phyloP scores from a whole-genome alignment of 2,888 invertebrate genomes.

The Sarcophaga variegata region DNA sequence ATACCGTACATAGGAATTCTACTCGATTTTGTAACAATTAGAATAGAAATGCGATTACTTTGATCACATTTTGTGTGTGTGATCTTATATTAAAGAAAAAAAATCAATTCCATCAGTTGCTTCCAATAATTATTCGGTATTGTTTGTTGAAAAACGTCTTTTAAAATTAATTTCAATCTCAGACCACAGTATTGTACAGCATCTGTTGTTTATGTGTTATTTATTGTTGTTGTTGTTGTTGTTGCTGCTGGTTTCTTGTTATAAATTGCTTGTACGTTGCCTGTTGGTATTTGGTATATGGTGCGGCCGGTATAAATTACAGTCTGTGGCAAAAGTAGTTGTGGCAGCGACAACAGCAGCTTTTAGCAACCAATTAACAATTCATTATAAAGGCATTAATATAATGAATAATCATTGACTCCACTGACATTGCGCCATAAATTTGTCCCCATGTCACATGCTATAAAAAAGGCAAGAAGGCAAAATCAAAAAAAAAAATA shows the following conservation, averaged over 20 bases:
- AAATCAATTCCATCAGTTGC: not conserved
- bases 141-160: slow-evolving; percentile 22
- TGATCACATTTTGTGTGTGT: too few species aligned
- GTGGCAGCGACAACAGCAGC: slow-evolving; percentile 65
- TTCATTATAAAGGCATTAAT: slow-evolving; percentile 70
- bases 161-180: slow-evolving; percentile 49
- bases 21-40: too few species aligned
- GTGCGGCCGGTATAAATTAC: slow-evolving; percentile 37
- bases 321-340: slow-evolving; percentile 46
- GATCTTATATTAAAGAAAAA: not conserved
- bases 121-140: slow-evolving; percentile 19
- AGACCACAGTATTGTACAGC: slow-evolving; percentile 8
- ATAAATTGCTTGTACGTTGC: not conserved
- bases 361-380: slow-evolving; percentile 70
- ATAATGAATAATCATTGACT: slow-evolving; percentile 70
- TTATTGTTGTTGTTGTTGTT: slow-evolving; percentile 28
- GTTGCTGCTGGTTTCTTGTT: not conserved
- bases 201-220: slow-evolving; percentile 50
- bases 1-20: too few species aligned
- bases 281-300: not conserved
- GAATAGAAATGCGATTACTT: too few species aligned
- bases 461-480: slow-evolving; percentile 56
- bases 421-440: slow-evolving; percentile 68
- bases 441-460: slow-evolving; percentile 70
- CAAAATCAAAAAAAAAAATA: too few species aligned